Evolutionary conservation across 2,113 vertebrate species (phyloP).

Genomic region (Perca schrenkii): DNA sequence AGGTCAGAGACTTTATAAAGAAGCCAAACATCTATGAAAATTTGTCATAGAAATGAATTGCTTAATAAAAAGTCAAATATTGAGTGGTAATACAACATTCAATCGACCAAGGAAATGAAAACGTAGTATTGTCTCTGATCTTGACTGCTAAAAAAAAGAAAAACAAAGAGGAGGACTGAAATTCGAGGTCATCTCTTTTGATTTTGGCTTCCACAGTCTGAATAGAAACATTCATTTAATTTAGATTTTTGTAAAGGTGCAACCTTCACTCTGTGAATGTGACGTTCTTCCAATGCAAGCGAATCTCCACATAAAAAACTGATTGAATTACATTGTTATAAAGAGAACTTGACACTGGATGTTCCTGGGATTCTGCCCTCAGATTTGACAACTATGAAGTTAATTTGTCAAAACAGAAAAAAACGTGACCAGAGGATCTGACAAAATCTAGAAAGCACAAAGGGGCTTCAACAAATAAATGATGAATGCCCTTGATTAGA

Average conservation of each 20-base stretch:
- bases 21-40: not conserved
- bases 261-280: constrained; percentile 47
- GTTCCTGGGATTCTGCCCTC: not conserved
- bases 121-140: not conserved
- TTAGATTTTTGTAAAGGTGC: not conserved
- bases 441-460: not conserved
- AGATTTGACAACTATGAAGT: not conserved
- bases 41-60: not conserved
- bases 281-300: not conserved
- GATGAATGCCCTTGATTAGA: not conserved
- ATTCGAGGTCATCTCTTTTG: constrained; percentile 40
- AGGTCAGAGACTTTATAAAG: not conserved
- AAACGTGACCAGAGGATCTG: not conserved
- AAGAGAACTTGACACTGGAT: not conserved
- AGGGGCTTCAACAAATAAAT: not conserved
- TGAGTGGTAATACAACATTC: not conserved
- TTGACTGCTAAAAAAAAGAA: not conserved
- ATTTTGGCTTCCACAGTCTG: constrained; percentile 16
- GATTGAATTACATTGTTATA: constrained; percentile 9
- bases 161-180: not conserved
- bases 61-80: not conserved
- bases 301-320: not conserved
- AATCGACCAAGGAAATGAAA: not conserved
- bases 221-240: constrained; percentile 15
- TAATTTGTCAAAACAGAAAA: constrained; percentile 7